Conservation (phyloP, 2,797 vertebrate species). For the Acanthis flammea region DNA sequence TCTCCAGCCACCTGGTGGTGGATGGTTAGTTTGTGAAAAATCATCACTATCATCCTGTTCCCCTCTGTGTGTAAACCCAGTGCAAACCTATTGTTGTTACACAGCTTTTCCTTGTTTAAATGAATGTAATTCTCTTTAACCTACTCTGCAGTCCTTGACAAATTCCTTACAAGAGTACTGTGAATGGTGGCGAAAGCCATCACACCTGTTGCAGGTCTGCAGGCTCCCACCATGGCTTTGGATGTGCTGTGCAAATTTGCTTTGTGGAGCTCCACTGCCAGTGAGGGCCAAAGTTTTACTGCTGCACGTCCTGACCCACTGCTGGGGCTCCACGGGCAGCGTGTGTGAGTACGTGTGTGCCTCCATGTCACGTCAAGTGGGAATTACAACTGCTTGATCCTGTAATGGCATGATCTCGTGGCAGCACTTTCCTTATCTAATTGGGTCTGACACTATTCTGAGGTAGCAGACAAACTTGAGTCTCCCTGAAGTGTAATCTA, state of each 20-base stretch:
- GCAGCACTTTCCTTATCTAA: neutral
- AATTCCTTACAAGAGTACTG: neutral
- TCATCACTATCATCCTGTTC: neutral
- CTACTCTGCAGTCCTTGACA: neutral
- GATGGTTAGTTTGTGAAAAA: neutral
- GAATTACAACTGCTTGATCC: neutral
- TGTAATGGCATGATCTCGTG: neutral
- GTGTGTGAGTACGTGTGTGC: neutral
- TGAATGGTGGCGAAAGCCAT: neutral
- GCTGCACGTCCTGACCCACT: neutral
- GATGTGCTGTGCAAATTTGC: neutral
- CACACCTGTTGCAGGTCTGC: neutral
- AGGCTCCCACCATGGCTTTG: neutral
- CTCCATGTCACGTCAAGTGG: neutral
- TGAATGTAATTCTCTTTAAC: neutral
- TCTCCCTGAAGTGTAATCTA: slow-evolving; percentile 1
- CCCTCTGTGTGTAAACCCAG: neutral
- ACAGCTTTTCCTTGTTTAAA: neutral
- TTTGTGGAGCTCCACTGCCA: neutral
- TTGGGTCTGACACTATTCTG: slow-evolving; percentile 6
- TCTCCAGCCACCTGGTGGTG: neutral
- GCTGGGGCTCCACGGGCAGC: neutral
- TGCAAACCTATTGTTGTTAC: neutral
- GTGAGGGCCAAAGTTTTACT: rapidly evolving
- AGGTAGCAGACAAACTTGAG: slow-evolving; percentile 29